Percentiles rank a stretch among this genome's conserved stretches.
phyloP scores from a whole-genome alignment of 2,113 vertebrate genomes.

The Egretta garzetta region DNA sequence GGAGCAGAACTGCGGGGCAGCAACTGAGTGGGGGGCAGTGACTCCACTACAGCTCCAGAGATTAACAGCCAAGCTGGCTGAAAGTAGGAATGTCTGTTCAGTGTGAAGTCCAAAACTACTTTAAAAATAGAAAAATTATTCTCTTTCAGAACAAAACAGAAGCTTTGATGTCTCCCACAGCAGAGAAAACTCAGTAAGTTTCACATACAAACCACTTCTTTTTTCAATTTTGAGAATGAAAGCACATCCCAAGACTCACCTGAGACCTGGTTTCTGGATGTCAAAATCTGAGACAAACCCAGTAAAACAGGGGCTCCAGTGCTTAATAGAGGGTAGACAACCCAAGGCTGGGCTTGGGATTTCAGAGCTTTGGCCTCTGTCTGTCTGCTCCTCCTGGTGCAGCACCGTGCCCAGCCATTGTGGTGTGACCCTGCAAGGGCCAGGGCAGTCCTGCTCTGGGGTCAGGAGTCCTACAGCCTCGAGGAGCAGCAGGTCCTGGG shows the following conservation, averaged over 20 bases:
- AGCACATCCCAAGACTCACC: neutral
- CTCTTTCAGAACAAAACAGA: neutral
- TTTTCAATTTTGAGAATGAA: neutral
- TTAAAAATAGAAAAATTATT: neutral
- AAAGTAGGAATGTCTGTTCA: neutral
- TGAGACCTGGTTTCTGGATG: neutral
- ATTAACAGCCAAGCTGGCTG: neutral
- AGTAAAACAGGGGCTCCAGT: neutral
- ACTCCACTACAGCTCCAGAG: neutral
- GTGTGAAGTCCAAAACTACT: neutral
- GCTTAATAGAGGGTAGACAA: neutral
- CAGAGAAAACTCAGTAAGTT: neutral
- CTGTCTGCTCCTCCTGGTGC: neutral
- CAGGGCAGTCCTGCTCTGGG: neutral
- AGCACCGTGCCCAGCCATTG: fast-evolving
- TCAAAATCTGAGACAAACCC: neutral
- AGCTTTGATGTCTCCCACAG: neutral
- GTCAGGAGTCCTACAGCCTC: neutral
- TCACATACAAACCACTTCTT: neutral
- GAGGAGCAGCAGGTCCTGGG: neutral
- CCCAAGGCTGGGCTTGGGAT: neutral
- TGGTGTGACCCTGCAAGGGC: fast-evolving
- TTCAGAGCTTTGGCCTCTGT: neutral
- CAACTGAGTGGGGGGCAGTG: fast-evolving
- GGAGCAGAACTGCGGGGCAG: neutral